Evolutionary conservation across 2,113 vertebrate species (phyloP).

Genomic region (Corvus cornix): DNA sequence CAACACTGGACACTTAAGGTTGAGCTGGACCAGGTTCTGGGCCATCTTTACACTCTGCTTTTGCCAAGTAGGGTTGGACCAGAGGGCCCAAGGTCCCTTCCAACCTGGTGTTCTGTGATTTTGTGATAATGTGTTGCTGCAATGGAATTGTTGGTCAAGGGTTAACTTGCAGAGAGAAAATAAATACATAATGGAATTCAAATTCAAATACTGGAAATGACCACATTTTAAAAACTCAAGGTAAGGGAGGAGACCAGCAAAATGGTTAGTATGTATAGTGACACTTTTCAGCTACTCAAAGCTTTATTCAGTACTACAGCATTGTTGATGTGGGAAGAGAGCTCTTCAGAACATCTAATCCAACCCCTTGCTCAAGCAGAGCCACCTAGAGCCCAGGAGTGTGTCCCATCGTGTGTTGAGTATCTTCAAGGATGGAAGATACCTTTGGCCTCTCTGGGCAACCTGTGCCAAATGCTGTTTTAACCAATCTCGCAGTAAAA

Average conservation of each 20-base stretch:
- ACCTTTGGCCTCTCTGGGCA: not conserved
- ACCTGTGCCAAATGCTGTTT: not conserved
- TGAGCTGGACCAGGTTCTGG: not conserved
- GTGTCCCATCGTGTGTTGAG: not conserved
- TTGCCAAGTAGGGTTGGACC: not conserved
- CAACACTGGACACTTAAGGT: not conserved
- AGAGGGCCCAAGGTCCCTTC: not conserved
- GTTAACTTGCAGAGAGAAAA: not conserved
- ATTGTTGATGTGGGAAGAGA: not conserved
- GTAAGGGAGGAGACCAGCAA: not conserved
- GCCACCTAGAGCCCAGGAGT: not conserved
- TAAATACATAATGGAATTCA: accelerated
- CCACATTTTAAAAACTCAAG: not conserved
- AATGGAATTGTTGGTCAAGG: not conserved
- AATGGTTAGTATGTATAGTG: not conserved
- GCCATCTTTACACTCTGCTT: not conserved
- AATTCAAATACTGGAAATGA: not conserved
- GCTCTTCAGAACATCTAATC: not conserved
- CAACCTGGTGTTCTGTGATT: not conserved
- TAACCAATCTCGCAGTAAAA: not conserved
- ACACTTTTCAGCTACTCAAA: not conserved
- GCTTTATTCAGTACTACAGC: not conserved
- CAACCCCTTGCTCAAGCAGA: not conserved
- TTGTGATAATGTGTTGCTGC: not conserved
- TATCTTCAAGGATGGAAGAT: not conserved